phyloP scores from a whole-genome alignment of 2,113 vertebrate genomes.

The Callocephalon fimbriatum region DNA sequence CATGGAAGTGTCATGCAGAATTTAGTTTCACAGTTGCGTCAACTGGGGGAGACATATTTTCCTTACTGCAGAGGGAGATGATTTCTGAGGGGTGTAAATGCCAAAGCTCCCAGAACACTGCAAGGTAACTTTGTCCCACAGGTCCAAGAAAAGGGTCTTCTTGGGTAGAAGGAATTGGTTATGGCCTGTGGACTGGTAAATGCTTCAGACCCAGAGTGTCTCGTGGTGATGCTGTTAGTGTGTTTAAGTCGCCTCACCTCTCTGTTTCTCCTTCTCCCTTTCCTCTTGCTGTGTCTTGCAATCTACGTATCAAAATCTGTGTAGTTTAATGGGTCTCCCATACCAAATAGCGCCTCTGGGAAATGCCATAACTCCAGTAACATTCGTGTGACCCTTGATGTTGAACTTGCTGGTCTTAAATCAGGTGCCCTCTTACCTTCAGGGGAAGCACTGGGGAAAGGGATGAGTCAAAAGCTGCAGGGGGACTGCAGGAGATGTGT shows the following conservation, averaged over 20 bases:
- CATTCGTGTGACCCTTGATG: not conserved
- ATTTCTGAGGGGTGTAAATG: not conserved
- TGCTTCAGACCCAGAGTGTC: not conserved
- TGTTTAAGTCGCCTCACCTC: not conserved
- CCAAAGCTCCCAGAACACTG: not conserved
- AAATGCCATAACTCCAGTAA: not conserved
- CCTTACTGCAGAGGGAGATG: not conserved
- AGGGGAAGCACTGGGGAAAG: not conserved
- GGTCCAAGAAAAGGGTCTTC: not conserved
- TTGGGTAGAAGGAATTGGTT: not conserved
- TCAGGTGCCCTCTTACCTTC: not conserved
- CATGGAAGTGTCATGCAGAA: not conserved
- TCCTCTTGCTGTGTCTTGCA: not conserved
- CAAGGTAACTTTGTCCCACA: not conserved
- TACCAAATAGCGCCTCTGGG: not conserved
- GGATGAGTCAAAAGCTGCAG: not conserved
- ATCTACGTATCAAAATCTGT: not conserved
- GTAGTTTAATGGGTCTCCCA: accelerated
- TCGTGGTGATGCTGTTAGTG: accelerated
- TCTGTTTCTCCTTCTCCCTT: not conserved
- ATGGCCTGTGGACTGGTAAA: accelerated
- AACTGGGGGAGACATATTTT: not conserved
- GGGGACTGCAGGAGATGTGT: not conserved
- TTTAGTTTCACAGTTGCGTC: not conserved
- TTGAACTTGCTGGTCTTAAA: not conserved